Evolutionary conservation across 2,113 vertebrate species (phyloP).

Genomic region (Boleophthalmus pectinirostris): DNA sequence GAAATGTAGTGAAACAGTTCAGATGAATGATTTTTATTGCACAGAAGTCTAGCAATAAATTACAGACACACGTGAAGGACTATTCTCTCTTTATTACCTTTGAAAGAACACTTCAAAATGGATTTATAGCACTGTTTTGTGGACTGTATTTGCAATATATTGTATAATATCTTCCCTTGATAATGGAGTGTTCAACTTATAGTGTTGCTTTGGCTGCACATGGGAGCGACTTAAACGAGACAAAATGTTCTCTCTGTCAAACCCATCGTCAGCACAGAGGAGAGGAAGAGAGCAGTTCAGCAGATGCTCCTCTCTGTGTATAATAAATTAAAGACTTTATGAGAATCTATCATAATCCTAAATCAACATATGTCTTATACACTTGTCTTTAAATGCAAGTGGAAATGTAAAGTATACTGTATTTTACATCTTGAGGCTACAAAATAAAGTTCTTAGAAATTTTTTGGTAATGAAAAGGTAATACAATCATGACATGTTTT

Average conservation of each 20-base stretch:
- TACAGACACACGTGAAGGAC: too few relatives aligned
- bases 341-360: not conserved
- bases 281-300: not conserved
- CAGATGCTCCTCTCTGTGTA: not conserved
- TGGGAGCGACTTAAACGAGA: not conserved
- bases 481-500: not conserved
- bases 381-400: too few relatives aligned
- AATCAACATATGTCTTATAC: not conserved
- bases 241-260: conserved; percentile 5
- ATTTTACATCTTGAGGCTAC: not conserved
- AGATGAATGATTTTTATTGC: too few relatives aligned
- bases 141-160: too few relatives aligned
- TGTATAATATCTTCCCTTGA: not conserved
- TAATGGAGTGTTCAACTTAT: not conserved
- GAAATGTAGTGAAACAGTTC: too few relatives aligned
- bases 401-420: not conserved
- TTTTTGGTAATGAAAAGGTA: not conserved
- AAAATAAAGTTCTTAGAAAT: not conserved
- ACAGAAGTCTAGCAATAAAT: too few relatives aligned
- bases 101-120: too few relatives aligned
- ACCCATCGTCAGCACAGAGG: not conserved
- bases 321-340: not conserved
- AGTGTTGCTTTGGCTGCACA: not conserved
- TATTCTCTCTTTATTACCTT: too few relatives aligned
- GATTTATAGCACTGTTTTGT: too few relatives aligned